Percentiles rank a stretch among this genome's conserved stretches.
These are phyloP conservation scores for Apostichopus leukothele DNA, from an alignment of 53 echinoderm and acorn worm genomes.

Conservation along the genomic window DNA sequence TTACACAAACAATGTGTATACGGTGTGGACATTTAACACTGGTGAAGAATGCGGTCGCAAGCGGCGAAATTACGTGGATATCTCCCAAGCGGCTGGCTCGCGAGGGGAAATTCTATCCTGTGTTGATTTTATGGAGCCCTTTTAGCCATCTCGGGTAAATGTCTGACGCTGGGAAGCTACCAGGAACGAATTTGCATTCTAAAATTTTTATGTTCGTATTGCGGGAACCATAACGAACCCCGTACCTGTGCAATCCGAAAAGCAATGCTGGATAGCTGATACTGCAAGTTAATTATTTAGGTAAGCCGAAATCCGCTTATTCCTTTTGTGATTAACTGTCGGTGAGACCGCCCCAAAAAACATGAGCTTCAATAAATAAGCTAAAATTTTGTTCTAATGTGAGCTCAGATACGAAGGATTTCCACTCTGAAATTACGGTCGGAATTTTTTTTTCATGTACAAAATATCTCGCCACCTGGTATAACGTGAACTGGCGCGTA, in stretches of 20 bases:
- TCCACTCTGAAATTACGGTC: no score
- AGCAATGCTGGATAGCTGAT: slow-evolving; percentile 45
- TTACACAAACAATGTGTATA: slow-evolving; percentile 32
- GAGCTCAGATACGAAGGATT: no score
- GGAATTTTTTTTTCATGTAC: no score
- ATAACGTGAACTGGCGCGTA: no score
- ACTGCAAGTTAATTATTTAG: slow-evolving; percentile 16
- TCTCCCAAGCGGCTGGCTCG: slow-evolving; percentile 49
- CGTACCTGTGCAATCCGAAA: slow-evolving; percentile 31
- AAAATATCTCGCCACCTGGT: no score
- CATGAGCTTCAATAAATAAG: no score
- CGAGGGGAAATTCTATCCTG: slow-evolving; percentile 30
- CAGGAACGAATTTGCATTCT: slow-evolving; percentile 27
- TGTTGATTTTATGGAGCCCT: slow-evolving; percentile 37
- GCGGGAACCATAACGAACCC: slow-evolving; percentile 37
- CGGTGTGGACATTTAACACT: slow-evolving; percentile 44
- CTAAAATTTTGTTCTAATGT: no score
- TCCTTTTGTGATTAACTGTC: background rate
- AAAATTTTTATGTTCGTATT: background rate
- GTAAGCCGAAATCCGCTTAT: background rate
- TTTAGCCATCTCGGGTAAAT: slow-evolving; percentile 33
- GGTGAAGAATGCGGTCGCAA: slow-evolving; percentile 55
- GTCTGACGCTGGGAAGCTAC: slow-evolving; percentile 26
- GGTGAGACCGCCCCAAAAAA: no score
- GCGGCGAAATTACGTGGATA: slow-evolving; percentile 44